These are phyloP conservation scores for Uloborus diversus DNA, from an alignment of 1,140 invertebrate genomes.

Conservation along the genomic window DNA sequence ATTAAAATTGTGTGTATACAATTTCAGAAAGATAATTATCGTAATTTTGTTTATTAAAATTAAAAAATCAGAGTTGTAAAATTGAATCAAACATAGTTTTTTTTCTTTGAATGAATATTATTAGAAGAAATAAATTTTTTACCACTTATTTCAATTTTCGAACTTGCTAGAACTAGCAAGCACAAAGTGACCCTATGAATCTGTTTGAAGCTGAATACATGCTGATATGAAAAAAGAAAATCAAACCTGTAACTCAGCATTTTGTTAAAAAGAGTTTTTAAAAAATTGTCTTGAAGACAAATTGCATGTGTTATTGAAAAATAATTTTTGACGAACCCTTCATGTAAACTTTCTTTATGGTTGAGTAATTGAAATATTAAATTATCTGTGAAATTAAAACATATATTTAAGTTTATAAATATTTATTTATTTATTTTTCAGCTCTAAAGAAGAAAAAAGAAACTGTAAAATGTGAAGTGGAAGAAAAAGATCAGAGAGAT, in stretches of 20 bases:
- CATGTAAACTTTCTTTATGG: not conserved
- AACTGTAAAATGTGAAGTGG: not conserved
- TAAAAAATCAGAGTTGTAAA: no score
- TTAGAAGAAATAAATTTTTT: no score
- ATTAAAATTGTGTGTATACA: no score
- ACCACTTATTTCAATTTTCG: no score
- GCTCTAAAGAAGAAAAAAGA: conserved; percentile 8
- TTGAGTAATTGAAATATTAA: not conserved
- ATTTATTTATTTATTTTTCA: not conserved
- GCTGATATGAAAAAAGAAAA: not conserved
- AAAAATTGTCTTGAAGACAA: no score
- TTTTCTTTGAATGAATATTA: no score
- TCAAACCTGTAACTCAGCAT: not conserved
- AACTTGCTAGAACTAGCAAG: not conserved
- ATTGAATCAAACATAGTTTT: no score
- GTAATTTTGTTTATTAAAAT: no score
- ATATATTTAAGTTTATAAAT: not conserved
- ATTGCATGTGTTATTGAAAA: not conserved
- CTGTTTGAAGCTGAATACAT: not conserved
- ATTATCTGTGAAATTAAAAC: not conserved
- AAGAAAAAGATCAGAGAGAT: not conserved
- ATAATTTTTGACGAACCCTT: not conserved
- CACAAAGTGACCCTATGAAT: not conserved
- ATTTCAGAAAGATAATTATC: no score
- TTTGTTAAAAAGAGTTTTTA: not conserved